A percentile compares a stretch with the other conserved stretches of the same genome.
Evolutionary conservation across 2,113 vertebrate species (phyloP).

Genomic region (Brachypodius melanocephalos): DNA sequence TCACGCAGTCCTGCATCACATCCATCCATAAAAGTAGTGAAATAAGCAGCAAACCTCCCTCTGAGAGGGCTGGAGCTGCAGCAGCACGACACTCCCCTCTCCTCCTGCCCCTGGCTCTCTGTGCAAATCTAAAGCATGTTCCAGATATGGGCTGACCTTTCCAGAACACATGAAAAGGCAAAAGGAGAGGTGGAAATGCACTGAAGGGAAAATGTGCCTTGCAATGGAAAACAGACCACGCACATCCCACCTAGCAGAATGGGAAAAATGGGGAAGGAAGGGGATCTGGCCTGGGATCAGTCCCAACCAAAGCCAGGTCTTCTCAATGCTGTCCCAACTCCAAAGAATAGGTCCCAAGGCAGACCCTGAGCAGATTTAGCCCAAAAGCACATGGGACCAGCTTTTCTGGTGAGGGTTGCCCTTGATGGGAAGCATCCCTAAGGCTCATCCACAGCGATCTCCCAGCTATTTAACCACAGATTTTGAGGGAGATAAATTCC

Average conservation of each 20-base stretch:
- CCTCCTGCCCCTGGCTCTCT: constrained; percentile 4
- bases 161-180: neutral
- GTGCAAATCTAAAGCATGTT: constrained; percentile 17
- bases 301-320: neutral
- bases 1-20: neutral
- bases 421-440: neutral
- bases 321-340: rapidly evolving
- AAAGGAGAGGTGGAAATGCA: neutral
- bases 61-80: neutral
- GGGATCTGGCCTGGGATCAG: neutral
- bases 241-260: rapidly evolving
- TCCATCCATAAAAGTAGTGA: neutral
- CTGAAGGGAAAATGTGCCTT: neutral
- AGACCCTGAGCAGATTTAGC: neutral
- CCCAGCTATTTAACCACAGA: neutral
- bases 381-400: rapidly evolving
- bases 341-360: neutral
- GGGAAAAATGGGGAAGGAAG: rapidly evolving
- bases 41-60: neutral
- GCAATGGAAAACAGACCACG: neutral
- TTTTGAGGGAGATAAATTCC: rapidly evolving
- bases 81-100: neutral
- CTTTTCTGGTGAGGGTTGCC: neutral
- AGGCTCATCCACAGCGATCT: neutral
- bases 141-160: constrained; percentile 43